phyloP scores from a whole-genome alignment of 2,797 vertebrate genomes.

The Chloroceryle inda region DNA sequence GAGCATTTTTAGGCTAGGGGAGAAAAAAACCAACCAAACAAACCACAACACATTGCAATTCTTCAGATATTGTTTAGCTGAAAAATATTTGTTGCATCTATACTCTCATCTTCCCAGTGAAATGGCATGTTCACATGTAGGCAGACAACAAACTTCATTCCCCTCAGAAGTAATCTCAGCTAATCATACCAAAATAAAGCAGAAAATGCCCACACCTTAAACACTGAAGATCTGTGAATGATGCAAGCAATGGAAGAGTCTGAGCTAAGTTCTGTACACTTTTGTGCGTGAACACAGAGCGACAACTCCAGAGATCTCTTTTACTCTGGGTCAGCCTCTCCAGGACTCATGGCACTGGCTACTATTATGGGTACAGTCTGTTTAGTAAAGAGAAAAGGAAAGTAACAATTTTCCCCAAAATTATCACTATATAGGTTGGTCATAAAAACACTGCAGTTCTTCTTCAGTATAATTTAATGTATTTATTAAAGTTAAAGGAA shows the following conservation, averaged over 20 bases:
- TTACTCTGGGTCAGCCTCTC: not conserved
- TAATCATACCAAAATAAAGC: not conserved
- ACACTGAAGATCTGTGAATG: not conserved
- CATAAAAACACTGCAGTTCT: not conserved
- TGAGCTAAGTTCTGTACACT: not conserved
- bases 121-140: not conserved
- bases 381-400: not conserved
- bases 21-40: not conserved
- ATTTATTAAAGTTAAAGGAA: not conserved
- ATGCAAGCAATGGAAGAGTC: not conserved
- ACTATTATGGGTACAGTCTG: not conserved
- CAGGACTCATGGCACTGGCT: not conserved
- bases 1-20: not conserved
- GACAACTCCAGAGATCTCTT: not conserved
- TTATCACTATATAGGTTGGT: not conserved
- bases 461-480: not conserved
- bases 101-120: not conserved
- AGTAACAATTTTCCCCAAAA: not conserved
- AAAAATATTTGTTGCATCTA: not conserved
- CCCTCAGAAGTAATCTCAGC: not conserved
- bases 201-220: constrained; percentile 4
- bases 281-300: not conserved
- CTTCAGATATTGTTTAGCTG: not conserved
- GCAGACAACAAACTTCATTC: not conserved
- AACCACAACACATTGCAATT: not conserved